Evolutionary conservation across 2,797 vertebrate species (phyloP).

Genomic region (Sebastolobus altivelis): DNA sequence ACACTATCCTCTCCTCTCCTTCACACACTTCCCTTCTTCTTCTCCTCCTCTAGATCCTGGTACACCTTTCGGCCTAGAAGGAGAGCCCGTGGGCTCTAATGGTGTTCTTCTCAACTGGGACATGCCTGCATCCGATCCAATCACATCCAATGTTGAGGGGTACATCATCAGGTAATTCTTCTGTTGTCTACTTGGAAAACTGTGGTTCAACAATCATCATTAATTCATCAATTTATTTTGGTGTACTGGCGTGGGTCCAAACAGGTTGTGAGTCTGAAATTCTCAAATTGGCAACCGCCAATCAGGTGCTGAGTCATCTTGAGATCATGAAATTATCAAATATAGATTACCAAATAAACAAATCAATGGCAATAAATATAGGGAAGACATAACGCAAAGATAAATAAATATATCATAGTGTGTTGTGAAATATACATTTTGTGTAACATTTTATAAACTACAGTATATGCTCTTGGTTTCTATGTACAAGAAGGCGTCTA

Average conservation of each 20-base stretch:
- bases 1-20: background rate
- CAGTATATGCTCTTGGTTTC: background rate
- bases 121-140: constrained; percentile 79
- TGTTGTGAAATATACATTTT: background rate
- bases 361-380: background rate
- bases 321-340: background rate
- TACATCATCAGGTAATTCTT: constrained; percentile 88
- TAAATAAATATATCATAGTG: background rate
- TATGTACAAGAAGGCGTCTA: background rate
- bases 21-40: background rate
- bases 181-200: background rate
- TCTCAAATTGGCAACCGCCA: background rate
- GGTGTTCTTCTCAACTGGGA: constrained; percentile 95
- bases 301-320: background rate
- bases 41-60: constrained; percentile 75
- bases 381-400: background rate
- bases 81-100: constrained; percentile 94
- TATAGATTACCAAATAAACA: background rate
- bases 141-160: constrained; percentile 75
- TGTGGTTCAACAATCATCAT: background rate
- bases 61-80: constrained; percentile 87
- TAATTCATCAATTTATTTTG: background rate
- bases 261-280: background rate
- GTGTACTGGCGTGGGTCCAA: background rate
- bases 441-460: background rate